Conservation (phyloP, 2,888 invertebrate genomes). For the Drosophila peninsularis region DNA sequence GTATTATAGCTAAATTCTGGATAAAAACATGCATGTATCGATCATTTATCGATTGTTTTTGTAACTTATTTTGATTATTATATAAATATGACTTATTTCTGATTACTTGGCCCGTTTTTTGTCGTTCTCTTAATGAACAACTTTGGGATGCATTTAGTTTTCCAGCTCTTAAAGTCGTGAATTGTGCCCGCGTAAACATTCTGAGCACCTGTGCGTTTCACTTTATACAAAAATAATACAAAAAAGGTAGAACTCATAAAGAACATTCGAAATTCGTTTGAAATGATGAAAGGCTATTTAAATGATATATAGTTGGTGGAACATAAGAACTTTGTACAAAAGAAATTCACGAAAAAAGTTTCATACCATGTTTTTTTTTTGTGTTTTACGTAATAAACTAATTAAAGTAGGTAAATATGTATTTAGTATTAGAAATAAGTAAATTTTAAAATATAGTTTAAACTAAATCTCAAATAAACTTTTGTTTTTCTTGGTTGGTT, state of each 20-base stretch:
- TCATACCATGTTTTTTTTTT: slow-evolving; percentile 56
- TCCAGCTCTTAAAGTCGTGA: slow-evolving; percentile 28
- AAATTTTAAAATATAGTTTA: slow-evolving; percentile 22
- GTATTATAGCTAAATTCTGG: neutral
- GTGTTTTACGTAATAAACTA: slow-evolving; percentile 23
- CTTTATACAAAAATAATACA: slow-evolving; percentile 21
- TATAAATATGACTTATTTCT: neutral
- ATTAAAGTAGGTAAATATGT: slow-evolving; percentile 43
- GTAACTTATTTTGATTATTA: neutral
- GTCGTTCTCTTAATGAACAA: neutral
- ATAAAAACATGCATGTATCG: slow-evolving; percentile 5
- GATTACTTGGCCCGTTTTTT: neutral
- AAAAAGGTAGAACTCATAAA: slow-evolving; percentile 8
- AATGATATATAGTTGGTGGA: slow-evolving; percentile 14
- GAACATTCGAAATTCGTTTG: slow-evolving; percentile 30
- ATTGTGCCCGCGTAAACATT: slow-evolving; percentile 61
- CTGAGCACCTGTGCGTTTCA: slow-evolving; percentile 59
- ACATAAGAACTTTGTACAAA: slow-evolving; percentile 48
- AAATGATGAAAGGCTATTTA: slow-evolving; percentile 20
- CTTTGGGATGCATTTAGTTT: slow-evolving; percentile 2
- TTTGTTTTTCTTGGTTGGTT: slow-evolving; percentile 33
- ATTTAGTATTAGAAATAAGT: slow-evolving; percentile 55
- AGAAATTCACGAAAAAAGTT: slow-evolving; percentile 82
- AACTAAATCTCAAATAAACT: slow-evolving; percentile 48
- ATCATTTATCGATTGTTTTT: neutral